A percentile compares a stretch with the other conserved stretches of the same genome.
These are phyloP conservation scores for Berghia stephanieae DNA, from an alignment of 1,140 invertebrate species.

Conservation along the genomic window DNA sequence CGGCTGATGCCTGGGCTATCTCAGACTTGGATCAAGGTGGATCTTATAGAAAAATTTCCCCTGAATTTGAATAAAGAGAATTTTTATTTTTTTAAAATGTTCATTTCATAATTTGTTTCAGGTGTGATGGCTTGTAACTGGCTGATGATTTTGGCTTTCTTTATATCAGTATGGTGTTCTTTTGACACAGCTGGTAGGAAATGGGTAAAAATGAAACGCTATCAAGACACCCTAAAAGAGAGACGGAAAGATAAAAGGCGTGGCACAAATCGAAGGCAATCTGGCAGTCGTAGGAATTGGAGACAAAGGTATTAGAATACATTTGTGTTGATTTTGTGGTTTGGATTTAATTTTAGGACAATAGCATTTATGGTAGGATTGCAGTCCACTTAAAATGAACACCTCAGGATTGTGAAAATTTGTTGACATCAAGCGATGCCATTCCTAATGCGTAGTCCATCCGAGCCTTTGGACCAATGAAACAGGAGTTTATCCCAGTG, in stretches of 20 bases:
- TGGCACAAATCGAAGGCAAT: conserved; percentile 78
- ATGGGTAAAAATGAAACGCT: conserved; percentile 95
- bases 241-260: conserved; percentile 81
- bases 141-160: conserved; percentile 77
- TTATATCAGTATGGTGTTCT: conserved; percentile 86
- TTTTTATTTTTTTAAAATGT: neutral
- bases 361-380: too few relatives aligned
- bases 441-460: too few relatives aligned
- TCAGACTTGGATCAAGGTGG: neutral
- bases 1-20: too few relatives aligned
- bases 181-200: conserved; percentile 87
- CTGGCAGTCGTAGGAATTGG: conserved; percentile 87
- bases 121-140: conserved; percentile 85
- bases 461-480: too few relatives aligned
- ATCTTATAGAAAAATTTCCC: neutral
- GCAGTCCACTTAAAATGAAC: too few relatives aligned
- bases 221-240: conserved; percentile 81
- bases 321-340: too few relatives aligned
- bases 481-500: too few relatives aligned
- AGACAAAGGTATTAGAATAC: conserved; percentile 86
- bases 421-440: too few relatives aligned
- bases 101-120: conserved; percentile 57
- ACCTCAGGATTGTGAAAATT: too few relatives aligned
- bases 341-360: too few relatives aligned
- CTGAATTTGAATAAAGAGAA: too few relatives aligned